These are phyloP conservation scores for Molossus molossus DNA, from an alignment of 2,797 vertebrate genomes.

Conservation along the genomic window DNA sequence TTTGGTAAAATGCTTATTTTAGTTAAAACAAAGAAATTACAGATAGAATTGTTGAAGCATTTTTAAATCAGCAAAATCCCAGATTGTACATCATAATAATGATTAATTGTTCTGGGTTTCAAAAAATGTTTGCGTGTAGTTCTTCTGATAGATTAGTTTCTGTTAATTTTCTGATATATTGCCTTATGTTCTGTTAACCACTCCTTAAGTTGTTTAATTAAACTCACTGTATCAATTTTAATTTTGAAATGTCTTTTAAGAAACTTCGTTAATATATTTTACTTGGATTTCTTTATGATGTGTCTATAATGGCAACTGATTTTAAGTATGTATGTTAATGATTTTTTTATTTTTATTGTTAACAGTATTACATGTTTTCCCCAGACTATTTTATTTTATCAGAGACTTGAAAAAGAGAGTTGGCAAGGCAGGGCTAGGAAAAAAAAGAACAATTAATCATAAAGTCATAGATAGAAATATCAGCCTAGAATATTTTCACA, in stretches of 20 bases:
- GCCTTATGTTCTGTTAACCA: background rate
- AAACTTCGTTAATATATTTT: background rate
- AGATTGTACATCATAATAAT: background rate
- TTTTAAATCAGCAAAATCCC: constrained; percentile 48
- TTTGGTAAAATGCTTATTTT: background rate
- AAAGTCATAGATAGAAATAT: background rate
- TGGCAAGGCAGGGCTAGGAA: background rate
- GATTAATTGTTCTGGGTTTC: background rate
- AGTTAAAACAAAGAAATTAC: background rate
- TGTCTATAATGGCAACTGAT: background rate
- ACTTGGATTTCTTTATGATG: background rate
- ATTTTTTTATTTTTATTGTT: too few species aligned
- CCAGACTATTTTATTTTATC: background rate
- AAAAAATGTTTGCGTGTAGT: background rate
- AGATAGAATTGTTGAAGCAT: background rate
- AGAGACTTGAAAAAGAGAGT: background rate
- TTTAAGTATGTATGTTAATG: too few species aligned
- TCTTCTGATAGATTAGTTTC: background rate
- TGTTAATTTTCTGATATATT: background rate
- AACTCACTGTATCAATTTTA: background rate
- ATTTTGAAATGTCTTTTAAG: constrained; percentile 7
- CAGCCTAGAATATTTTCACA: background rate
- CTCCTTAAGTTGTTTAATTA: background rate
- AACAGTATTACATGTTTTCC: too few species aligned
- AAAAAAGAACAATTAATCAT: background rate